phyloP scores from a whole-genome alignment of 2,113 vertebrate genomes.

The Gnathonemus echidnorhynchus region DNA sequence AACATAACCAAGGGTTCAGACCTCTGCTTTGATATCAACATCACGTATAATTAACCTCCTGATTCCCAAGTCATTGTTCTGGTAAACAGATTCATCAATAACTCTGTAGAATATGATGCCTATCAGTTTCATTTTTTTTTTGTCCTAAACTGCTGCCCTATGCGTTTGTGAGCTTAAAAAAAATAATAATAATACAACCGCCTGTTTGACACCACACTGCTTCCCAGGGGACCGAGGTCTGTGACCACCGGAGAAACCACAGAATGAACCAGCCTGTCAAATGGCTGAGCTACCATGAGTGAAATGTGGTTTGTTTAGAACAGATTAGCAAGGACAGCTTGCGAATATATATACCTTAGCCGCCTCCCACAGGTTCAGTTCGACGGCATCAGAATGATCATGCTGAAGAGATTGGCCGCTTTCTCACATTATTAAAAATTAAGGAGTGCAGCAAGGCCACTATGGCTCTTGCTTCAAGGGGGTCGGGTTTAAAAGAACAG shows the following conservation, averaged over 20 bases:
- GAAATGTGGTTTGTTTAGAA: not conserved
- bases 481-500: slow-evolving; percentile 54
- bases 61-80: not conserved
- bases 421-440: slow-evolving; percentile 68
- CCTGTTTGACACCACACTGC: too few species aligned
- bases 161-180: too few species aligned
- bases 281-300: not conserved
- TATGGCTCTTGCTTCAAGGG: slow-evolving; percentile 54
- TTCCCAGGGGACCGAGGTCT: not conserved
- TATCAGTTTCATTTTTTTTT: not conserved
- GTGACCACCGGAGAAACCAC: not conserved
- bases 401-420: slow-evolving; percentile 49
- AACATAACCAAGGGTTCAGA: not conserved
- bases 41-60: not conserved
- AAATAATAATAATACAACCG: too few species aligned
- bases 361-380: not conserved
- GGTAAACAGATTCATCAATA: not conserved
- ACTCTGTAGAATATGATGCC: not conserved
- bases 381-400: slow-evolving; percentile 42
- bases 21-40: not conserved
- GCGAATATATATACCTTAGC: not conserved
- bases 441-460: slow-evolving; percentile 64
- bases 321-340: not conserved
- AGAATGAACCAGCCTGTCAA: not conserved
- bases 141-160: not conserved